Evolutionary conservation across 2,113 vertebrate species (phyloP), one percentile per base, ranked within the genome.

Genomic region (Notiomystis cincta): DNA sequence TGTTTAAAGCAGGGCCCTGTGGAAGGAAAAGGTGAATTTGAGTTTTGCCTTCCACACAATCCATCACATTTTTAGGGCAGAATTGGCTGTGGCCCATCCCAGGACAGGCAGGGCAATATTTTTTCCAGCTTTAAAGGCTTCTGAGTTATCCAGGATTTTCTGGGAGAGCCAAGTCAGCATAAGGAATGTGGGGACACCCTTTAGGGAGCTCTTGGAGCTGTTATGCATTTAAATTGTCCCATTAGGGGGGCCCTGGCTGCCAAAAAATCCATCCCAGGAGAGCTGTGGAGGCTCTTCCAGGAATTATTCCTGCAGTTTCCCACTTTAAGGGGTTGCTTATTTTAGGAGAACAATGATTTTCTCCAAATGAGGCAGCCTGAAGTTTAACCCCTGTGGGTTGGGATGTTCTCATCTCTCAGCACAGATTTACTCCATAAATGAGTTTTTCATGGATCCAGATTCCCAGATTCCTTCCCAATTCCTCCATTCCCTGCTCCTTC

Each of bases 211-310:
- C 92, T 96, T 95, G 96, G 96, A 97, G 96, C 96, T 17, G 90
- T 97, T 97, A 97, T 98, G 98, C 97, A 98, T 98, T 98, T 98
- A 98, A 98, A 98, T 97, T 72, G 97, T 97, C 91, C 96, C 92
- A 97, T 98, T 98, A 98, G 50, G 77, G 77, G 96, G 90, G 94
- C 88, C 67, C 69, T 76, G 51, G 69, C 90, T 97, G 93, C 94
- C 90, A 83, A 84, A 83, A 95, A 73, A 93, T 90, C 91, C 67
- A 48, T 51, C 93, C 96, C 95, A 72, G 76, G 82, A 96, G 93
- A 92, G 90, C 80, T 87, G 9, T 64, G 77, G 66, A 85, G 73
- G 37, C 28, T 92, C 37, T 78, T 60, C 45, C 56, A 92, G 77
- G 93, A 92, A 61, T 78, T 82, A 82, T 89, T 97, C 95, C 96